phyloP scores from a whole-genome alignment of 2,113 vertebrate species.

The Thymallus thymallus region DNA sequence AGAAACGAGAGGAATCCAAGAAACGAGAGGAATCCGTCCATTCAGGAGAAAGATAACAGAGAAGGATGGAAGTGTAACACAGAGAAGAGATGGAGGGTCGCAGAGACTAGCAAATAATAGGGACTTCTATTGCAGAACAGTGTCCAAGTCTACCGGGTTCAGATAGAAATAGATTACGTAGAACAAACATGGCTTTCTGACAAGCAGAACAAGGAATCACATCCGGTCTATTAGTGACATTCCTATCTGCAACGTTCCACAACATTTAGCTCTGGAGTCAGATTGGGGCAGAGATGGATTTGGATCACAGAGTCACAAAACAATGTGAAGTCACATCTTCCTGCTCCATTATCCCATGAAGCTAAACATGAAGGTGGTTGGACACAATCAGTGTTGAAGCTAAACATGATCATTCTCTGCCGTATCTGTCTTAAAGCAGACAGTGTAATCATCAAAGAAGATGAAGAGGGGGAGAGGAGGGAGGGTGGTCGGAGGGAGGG shows the following conservation, averaged over 20 bases:
- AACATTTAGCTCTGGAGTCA: background rate
- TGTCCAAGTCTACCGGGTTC: background rate
- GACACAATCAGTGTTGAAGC: background rate
- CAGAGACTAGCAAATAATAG: background rate
- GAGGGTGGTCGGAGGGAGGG: background rate
- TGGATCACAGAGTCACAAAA: background rate
- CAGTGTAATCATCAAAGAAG: slow-evolving; percentile 11
- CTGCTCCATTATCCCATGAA: background rate
- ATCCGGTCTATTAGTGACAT: no score
- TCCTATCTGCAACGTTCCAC: background rate
- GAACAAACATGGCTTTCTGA: no score
- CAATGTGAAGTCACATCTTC: background rate
- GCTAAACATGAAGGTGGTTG: background rate
- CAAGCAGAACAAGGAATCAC: no score
- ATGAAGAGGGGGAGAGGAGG: background rate
- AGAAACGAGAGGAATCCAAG: no score
- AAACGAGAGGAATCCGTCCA: background rate
- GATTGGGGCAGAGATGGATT: background rate
- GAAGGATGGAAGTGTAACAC: background rate
- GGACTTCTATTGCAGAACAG: background rate
- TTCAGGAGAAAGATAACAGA: background rate
- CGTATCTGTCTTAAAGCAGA: slow-evolving; percentile 42
- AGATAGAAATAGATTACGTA: no score
- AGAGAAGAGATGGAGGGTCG: background rate
- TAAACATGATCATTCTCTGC: slow-evolving; percentile 10